Percentiles rank a stretch among this genome's conserved stretches.
Conservation (phyloP, 2,888 invertebrate species). For the Tigriopus californicus region DNA sequence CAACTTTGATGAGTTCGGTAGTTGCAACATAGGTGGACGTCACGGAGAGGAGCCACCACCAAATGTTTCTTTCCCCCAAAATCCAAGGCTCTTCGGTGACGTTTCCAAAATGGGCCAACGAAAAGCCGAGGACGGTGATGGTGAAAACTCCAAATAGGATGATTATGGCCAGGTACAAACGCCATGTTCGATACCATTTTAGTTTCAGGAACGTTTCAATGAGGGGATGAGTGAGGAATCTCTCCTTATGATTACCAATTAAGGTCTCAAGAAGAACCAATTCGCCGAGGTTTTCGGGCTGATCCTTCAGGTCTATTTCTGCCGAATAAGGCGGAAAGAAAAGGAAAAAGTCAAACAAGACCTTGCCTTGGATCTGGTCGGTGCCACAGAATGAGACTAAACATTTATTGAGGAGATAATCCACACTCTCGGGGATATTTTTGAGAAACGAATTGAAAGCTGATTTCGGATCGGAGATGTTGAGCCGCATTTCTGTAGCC, state of each 20-base stretch:
- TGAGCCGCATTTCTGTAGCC: not conserved
- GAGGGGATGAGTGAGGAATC: not conserved
- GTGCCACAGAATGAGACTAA: not conserved
- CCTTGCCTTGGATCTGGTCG: not conserved
- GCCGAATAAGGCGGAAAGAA: not conserved
- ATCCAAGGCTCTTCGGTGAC: not conserved
- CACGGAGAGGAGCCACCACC: not conserved
- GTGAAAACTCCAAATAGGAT: not conserved
- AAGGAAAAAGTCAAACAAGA: constrained; percentile 3
- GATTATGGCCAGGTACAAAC: not conserved
- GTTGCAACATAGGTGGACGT: not conserved
- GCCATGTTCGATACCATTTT: constrained; percentile 1
- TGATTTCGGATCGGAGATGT: not conserved
- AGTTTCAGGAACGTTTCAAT: constrained; percentile 1
- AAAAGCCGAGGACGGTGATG: not conserved
- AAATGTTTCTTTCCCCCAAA: not conserved
- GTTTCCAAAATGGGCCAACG: not conserved
- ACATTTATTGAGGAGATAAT: not conserved
- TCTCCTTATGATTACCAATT: not conserved
- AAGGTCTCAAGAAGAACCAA: not conserved
- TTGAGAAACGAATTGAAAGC: not conserved
- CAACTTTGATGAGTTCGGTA: not conserved
- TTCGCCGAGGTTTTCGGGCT: not conserved
- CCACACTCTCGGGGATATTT: not conserved
- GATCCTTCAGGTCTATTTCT: no score